Evolutionary conservation across 2,888 invertebrate species (phyloP).

Genomic region (Lycaena phlaeas): DNA sequence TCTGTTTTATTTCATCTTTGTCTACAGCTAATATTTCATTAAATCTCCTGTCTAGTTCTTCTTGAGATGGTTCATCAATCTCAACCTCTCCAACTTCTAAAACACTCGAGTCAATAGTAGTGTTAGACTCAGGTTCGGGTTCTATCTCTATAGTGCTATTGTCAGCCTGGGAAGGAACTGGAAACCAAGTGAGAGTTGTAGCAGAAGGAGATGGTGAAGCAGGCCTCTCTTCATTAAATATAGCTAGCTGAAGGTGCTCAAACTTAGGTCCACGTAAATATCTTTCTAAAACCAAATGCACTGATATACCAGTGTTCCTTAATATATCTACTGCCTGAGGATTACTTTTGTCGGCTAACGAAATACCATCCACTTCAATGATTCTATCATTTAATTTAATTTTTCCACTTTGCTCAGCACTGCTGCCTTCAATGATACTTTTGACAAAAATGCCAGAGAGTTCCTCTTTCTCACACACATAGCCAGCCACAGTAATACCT

Average conservation of each 20-base stretch:
- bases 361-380: conserved; percentile 93
- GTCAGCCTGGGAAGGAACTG: conserved; percentile 79
- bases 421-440: conserved; percentile 97
- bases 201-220: conserved; percentile 83
- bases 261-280: conserved; percentile 94
- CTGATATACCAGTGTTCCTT: conserved; percentile 92
- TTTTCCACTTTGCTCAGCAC: conserved; percentile 92
- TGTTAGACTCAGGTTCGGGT: conserved; percentile 84
- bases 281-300: conserved; percentile 90
- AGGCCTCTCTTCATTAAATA: conserved; percentile 75
- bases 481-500: conserved; percentile 97
- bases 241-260: conserved; percentile 91
- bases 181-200: conserved; percentile 88
- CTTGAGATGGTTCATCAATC: conserved; percentile 62
- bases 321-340: conserved; percentile 97
- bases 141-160: conserved; percentile 77
- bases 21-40: conserved; percentile 73
- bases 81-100: conserved; percentile 70
- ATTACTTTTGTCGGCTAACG: conserved; percentile 93
- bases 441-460: conserved; percentile 99
- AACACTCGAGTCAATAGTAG: conserved; percentile 84
- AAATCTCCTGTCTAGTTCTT: conserved; percentile 57
- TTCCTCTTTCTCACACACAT: conserved; percentile 98
- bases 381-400: conserved; percentile 98
- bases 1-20: conserved; percentile 79